Evolutionary conservation across 2,113 vertebrate species (phyloP), one percentile per base, ranked within the genome.

Genomic region (Rhinopomastus cyanomelas): DNA sequence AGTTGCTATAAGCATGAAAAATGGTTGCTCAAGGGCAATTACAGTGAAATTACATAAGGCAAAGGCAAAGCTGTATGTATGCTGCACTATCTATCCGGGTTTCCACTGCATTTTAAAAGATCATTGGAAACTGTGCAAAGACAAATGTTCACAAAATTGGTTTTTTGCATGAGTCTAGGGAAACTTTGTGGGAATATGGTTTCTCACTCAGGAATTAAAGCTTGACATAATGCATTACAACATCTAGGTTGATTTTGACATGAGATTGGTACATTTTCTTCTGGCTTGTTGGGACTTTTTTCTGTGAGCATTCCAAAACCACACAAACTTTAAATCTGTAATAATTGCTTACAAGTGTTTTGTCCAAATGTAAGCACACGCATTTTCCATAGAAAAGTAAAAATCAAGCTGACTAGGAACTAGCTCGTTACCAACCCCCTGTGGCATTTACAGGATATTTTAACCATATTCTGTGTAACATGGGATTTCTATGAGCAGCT

Each of bases 341-440:
- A 11, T 8, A 77, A 46, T 16, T 37, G 18, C n/a, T 59, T 37
- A 49, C n/a, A 46, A n/a, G 14, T 42, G 34, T 77, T 76, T 83
- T 17, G 51, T 12, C 39, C 46, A 48, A 69, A 83, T 12, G 8
- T 62, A 73, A 26, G 37, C 26, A 51, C 6, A 17, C 2, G 22
- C 1, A 1, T 72, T 48, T 78, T 51, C 46, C 59, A 34, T 34
- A 36, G 29, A 34, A 66, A 92, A 87, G 36, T 7, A 49, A 61
- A 62, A 65, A 20, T 12, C 23, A 8, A 51, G 32, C 25, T 32
- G 17, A 22, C 16, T 32, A 49, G 16, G 39, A 77, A 29, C 15
- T 12, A 46, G 42, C 16, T 18, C 16, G 19, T 11, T 25, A 5
- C 0, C 5, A 29, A 5, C 0, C 6, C 14, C 6, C 44, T 15